Evolutionary conservation across 2,113 vertebrate genomes (phyloP), one percentile per base, ranked within the genome.

Genomic region (Rhinopomastus cyanomelas): DNA sequence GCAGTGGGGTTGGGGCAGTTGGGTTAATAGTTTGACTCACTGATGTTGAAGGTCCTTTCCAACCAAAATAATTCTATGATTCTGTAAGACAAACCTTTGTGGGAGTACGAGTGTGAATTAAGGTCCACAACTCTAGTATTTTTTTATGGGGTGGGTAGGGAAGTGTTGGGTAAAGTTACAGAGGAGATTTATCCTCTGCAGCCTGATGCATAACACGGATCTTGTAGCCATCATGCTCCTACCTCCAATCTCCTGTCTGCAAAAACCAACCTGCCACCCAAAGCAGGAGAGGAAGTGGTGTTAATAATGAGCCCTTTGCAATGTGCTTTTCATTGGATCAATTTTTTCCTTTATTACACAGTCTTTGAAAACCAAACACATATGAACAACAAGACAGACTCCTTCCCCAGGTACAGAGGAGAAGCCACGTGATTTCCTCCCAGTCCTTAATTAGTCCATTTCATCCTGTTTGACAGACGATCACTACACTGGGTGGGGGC

Each of bases 301-400:
- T 85, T 92, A 94, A 92, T 90, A 95, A 90, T 46, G 49, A 92
- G 88, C 85, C 15, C 7, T 83, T 87, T 88, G 68, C 91, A 93
- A 91, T 81, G 80, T 26, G 36, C 87, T 93, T 97, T 94, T 97
- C 96, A 96, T 95, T 96, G 94, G 91, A 95, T 97, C 94, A 57
- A 89, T n/a, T 97, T 97, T 96, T 86, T 94, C 95, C 93, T 96
- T 96, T 96, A 94, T 96, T 96, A 96, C 42, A 90, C 66, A 49
- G 57, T 86, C 96, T 92, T 87, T 86, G 91, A 95, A 96, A 93
- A 67, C 62, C 80, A 81, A 89, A 78, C 93, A 92, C 78, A 75
- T 26, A 75, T 3, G 0, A 90, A 80, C 6, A 49, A 90, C 69
- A 55, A 53, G 85, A 87, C 82, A 46, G 81, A 75, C 65, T 89